Conservation (phyloP, 2,888 invertebrate genomes). For the Xylota sylvarum region DNA sequence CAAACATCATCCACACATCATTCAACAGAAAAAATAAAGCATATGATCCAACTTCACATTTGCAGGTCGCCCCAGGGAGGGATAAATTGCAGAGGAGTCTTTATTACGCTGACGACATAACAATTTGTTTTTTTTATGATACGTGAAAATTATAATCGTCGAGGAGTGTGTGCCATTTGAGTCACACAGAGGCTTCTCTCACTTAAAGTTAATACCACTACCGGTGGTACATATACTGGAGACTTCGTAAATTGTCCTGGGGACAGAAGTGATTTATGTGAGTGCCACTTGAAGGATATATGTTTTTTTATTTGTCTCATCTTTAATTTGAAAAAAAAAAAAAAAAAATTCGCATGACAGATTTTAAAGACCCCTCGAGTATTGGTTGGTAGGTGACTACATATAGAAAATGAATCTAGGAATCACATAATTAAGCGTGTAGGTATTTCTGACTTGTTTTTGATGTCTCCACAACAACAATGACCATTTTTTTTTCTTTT, state of each 20-base stretch:
- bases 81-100: background rate
- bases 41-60: background rate
- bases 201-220: background rate
- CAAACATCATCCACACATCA: background rate
- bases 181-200: slow-evolving; percentile 3
- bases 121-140: slow-evolving; percentile 15
- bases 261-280: slow-evolving; percentile 28
- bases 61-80: background rate
- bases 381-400: background rate
- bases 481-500: no score
- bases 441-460: no score
- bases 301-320: slow-evolving; percentile 2
- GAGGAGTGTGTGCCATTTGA: background rate
- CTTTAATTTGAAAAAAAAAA: slow-evolving; percentile 2
- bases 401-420: background rate
- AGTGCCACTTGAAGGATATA: background rate
- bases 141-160: slow-evolving; percentile 1
- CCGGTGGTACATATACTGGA: background rate
- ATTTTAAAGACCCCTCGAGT: background rate
- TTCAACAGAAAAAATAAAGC: slow-evolving; percentile 1
- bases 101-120: slow-evolving; percentile 4
- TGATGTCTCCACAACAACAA: no score
- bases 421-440: no score
- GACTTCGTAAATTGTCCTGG: slow-evolving; percentile 24
- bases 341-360: background rate